These are phyloP conservation scores for Lamproptera curius DNA, from an alignment of 2,888 invertebrate genomes.

Conservation along the genomic window DNA sequence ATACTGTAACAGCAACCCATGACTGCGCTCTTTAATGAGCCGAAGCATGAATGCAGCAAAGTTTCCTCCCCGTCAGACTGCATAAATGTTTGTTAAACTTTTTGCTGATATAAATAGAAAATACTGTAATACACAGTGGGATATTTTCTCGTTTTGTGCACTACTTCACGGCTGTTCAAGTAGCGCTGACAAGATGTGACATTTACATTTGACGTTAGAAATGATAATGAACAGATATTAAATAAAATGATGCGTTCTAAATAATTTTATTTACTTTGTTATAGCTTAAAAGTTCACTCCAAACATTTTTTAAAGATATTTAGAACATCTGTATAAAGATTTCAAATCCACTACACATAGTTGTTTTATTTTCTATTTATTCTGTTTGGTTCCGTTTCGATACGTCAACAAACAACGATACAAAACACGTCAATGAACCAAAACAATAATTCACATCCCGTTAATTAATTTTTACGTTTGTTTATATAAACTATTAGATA, in stretches of 20 bases:
- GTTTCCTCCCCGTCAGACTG: constrained; percentile 67
- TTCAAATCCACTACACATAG: no score
- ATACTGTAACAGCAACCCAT: constrained; percentile 87
- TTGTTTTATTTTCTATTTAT: no score
- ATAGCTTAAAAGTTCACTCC: background rate
- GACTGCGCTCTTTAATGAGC: constrained; percentile 64
- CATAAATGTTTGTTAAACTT: constrained; percentile 66
- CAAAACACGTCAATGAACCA: no score
- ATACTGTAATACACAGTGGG: constrained; percentile 47
- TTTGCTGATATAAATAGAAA: constrained; percentile 66
- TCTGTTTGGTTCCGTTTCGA: no score
- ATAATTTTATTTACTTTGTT: background rate
- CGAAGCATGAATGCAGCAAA: constrained; percentile 72
- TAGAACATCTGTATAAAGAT: no score
- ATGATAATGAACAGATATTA: background rate
- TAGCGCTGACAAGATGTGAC: constrained; percentile 11
- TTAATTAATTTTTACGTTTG: constrained; percentile 5
- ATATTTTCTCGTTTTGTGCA: constrained; percentile 30
- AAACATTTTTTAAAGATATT: no score
- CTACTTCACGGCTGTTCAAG: constrained; percentile 21
- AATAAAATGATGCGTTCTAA: background rate
- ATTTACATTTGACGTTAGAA: constrained; percentile 6
- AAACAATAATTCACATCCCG: no score
- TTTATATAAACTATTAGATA: constrained; percentile 14
- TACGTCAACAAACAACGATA: constrained; percentile 38